Conservation (phyloP, 2,113 vertebrate genomes). For the Xenopus borealis region DNA sequence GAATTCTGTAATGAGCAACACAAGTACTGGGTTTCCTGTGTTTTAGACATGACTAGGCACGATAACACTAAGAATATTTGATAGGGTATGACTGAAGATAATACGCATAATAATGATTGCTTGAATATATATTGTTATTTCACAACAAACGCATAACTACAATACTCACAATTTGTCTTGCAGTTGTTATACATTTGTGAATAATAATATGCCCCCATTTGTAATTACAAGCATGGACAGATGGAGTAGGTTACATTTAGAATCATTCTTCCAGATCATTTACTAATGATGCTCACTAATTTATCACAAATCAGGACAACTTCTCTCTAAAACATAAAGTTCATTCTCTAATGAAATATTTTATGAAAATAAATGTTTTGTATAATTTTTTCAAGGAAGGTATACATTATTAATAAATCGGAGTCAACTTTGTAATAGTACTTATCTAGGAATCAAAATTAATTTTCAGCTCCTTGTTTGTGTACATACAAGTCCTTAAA, state of each 20-base stretch:
- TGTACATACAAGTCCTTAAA: too few relatives aligned
- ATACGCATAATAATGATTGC: conserved; percentile 6
- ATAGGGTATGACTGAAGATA: conserved; percentile 10
- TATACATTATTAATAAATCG: not conserved
- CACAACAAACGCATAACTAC: conserved; percentile 5
- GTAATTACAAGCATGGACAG: conserved; percentile 38
- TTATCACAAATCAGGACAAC: not conserved
- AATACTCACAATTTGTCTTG: conserved; percentile 27
- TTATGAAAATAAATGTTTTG: not conserved
- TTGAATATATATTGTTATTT: not conserved
- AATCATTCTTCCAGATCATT: conserved; percentile 30
- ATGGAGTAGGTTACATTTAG: conserved; percentile 21
- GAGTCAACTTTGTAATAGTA: too few relatives aligned
- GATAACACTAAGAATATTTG: conserved; percentile 10
- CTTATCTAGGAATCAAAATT: too few relatives aligned
- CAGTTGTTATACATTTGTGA: conserved; percentile 27
- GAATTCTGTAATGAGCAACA: too few relatives aligned
- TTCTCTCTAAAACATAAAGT: not conserved
- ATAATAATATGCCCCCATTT: conserved; percentile 31
- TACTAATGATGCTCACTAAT: conserved; percentile 27
- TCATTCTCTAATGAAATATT: not conserved
- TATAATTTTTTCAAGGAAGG: not conserved
- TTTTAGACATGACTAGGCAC: too few relatives aligned
- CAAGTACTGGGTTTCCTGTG: too few relatives aligned
- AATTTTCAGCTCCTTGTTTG: too few relatives aligned